A percentile compares a stretch with the other conserved stretches of the same genome.
Conservation (phyloP, 2,888 invertebrate genomes). For the Mythimna pallens region DNA sequence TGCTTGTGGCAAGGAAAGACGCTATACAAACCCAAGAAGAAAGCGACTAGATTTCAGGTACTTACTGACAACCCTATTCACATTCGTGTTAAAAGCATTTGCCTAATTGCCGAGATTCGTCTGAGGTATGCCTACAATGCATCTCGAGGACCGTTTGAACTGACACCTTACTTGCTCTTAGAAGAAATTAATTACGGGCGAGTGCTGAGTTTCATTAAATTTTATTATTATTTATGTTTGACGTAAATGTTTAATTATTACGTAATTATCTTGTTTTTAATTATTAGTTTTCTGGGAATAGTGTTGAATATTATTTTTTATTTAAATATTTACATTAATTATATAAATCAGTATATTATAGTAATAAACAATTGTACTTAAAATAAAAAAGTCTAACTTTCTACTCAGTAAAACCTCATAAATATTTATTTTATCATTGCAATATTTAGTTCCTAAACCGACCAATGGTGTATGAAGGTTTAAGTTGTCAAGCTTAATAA, state of each 20-base stretch:
- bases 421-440: slow-evolving; percentile 23
- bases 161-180: slow-evolving; percentile 56
- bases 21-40: background rate
- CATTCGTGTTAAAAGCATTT: slow-evolving; percentile 75
- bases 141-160: slow-evolving; percentile 60
- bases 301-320: background rate
- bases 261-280: slow-evolving; percentile 2
- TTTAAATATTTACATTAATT: background rate
- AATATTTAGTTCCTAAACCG: slow-evolving; percentile 24
- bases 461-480: slow-evolving; percentile 17
- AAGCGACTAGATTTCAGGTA: slow-evolving; percentile 4
- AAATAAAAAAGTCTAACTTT: background rate
- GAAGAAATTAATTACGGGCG: slow-evolving; percentile 46
- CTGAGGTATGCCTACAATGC: slow-evolving; percentile 72
- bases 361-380: too few relatives aligned
- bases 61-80: slow-evolving; percentile 60
- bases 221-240: slow-evolving; percentile 43
- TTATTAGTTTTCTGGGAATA: slow-evolving; percentile 14
- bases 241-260: slow-evolving; percentile 7
- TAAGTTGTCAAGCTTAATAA: slow-evolving; percentile 40
- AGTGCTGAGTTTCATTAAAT: slow-evolving; percentile 45
- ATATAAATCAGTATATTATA: background rate
- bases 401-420: background rate
- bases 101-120: slow-evolving; percentile 80
- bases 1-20: background rate